These are phyloP conservation scores for Cheirogaleus major DNA, from an alignment of 2,797 vertebrate species.

Conservation along the genomic window DNA sequence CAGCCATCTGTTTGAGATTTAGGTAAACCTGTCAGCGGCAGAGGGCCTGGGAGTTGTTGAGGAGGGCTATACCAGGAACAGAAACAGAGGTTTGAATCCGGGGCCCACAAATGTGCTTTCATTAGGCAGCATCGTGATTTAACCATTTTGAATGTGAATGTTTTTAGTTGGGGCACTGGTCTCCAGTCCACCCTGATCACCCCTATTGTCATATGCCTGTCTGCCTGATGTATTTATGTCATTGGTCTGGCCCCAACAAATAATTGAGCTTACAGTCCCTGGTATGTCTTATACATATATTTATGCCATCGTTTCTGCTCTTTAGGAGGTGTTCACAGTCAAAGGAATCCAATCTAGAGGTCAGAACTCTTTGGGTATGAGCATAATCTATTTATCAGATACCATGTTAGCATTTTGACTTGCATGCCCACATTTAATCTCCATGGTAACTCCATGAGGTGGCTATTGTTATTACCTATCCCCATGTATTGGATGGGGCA, in stretches of 20 bases:
- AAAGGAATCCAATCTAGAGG: neutral
- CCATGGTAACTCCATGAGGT: neutral
- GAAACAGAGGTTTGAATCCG: neutral
- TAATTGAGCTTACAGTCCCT: neutral
- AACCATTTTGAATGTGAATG: neutral
- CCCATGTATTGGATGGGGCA: neutral
- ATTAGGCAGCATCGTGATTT: neutral
- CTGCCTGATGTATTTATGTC: neutral
- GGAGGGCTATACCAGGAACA: neutral
- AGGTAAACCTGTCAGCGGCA: neutral
- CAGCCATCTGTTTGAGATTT: slow-evolving; percentile 63
- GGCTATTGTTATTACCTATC: neutral
- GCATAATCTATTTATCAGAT: neutral
- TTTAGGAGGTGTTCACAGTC: neutral
- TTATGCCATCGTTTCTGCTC: neutral
- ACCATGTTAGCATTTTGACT: neutral
- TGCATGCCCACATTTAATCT: too few species aligned
- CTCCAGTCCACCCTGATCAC: neutral
- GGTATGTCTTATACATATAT: neutral
- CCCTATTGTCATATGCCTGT: neutral
- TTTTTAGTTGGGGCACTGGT: neutral
- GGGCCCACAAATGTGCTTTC: neutral
- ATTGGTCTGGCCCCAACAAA: neutral
- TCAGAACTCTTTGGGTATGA: neutral
- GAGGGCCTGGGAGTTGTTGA: neutral